phyloP scores from a whole-genome alignment of 2,888 invertebrate genomes.

The Sussaba pulchella region DNA sequence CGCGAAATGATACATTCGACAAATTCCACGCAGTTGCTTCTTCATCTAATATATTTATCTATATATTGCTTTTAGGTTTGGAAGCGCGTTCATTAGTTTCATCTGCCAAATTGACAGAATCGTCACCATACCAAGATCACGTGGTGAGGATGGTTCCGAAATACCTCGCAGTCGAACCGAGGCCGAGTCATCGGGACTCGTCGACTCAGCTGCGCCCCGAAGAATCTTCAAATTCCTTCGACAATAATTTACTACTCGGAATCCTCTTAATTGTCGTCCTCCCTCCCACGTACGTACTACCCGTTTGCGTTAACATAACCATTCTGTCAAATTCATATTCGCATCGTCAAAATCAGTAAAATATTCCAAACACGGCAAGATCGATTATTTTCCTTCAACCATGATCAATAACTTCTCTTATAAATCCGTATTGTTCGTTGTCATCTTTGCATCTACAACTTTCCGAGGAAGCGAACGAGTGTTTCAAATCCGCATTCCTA shows the following conservation, averaged over 20 bases:
- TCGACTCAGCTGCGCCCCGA: slow-evolving; percentile 33
- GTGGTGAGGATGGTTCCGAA: slow-evolving; percentile 56
- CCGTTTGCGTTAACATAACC: slow-evolving; percentile 9
- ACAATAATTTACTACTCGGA: slow-evolving; percentile 57
- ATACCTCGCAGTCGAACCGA: slow-evolving; percentile 43
- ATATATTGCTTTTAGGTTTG: neutral
- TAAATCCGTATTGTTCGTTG: slow-evolving; percentile 7
- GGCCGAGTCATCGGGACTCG: slow-evolving; percentile 49
- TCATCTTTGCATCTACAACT: neutral
- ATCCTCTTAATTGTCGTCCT: slow-evolving; percentile 60
- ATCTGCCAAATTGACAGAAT: slow-evolving; percentile 55
- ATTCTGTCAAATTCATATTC: slow-evolving; percentile 2
- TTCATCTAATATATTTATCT: neutral
- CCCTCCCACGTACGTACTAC: neutral
- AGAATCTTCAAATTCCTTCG: slow-evolving; percentile 56
- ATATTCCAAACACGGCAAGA: neutral
- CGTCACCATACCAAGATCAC: slow-evolving; percentile 46
- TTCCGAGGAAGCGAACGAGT: slow-evolving; percentile 38
- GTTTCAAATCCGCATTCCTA: slow-evolving; percentile 54
- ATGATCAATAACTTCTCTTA: neutral
- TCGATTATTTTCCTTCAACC: neutral
- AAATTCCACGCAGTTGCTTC: neutral
- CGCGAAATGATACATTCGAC: neutral
- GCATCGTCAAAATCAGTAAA: neutral
- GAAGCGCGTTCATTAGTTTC: slow-evolving; percentile 29